Evolutionary conservation across 2,113 vertebrate genomes (phyloP).

Genomic region (Enhydra lutris): DNA sequence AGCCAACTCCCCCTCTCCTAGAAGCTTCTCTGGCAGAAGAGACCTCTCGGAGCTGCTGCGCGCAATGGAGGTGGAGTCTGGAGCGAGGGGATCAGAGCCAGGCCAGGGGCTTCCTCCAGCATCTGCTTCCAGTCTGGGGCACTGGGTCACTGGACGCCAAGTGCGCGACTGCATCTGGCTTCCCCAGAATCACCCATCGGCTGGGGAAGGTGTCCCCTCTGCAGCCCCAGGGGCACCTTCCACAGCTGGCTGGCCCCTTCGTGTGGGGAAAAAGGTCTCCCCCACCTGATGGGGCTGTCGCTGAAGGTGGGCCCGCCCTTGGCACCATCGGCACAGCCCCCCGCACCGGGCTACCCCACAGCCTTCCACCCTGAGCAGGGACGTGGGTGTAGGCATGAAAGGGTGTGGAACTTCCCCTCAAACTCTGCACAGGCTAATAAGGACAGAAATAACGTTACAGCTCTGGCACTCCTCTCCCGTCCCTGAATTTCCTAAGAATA

Average conservation of each 20-base stretch:
- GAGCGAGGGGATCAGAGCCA: rapidly evolving
- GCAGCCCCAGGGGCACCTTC: background rate
- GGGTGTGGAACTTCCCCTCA: too few species aligned
- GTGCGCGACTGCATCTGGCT: rapidly evolving
- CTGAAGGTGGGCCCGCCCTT: too few species aligned
- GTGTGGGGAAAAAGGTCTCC: background rate
- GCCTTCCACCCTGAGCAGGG: too few species aligned
- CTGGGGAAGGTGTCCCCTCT: background rate
- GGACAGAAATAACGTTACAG: rapidly evolving
- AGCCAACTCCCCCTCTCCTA: background rate
- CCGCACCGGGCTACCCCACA: too few species aligned
- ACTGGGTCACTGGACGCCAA: rapidly evolving
- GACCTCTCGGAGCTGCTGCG: rapidly evolving
- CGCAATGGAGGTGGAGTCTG: rapidly evolving
- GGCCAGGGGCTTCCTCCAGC: rapidly evolving
- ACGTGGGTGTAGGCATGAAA: too few species aligned
- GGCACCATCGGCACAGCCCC: background rate
- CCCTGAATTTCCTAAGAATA: background rate
- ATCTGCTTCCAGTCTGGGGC: rapidly evolving
- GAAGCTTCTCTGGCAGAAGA: background rate
- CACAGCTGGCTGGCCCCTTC: too few species aligned
- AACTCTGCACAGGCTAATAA: background rate
- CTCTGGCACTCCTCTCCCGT: rapidly evolving
- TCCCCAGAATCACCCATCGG: rapidly evolving
- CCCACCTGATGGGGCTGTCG: background rate